These are phyloP conservation scores for Pristionchus fissidentatus DNA, from an alignment of 2,888 invertebrate genomes.

Conservation along the genomic window DNA sequence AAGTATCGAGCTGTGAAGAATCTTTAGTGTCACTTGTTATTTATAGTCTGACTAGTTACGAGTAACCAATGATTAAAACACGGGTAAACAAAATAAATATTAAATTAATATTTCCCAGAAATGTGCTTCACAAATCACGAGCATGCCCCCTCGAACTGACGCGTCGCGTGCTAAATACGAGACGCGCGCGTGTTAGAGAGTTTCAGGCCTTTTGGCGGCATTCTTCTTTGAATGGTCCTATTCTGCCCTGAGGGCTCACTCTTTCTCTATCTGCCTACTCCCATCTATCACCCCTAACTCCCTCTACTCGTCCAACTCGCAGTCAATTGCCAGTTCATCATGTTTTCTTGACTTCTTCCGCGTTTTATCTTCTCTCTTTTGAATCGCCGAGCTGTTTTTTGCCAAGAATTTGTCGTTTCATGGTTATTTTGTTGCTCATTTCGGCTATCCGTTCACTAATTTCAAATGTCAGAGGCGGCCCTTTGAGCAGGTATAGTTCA, in stretches of 20 bases:
- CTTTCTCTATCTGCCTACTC: background rate
- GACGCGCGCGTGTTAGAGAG: too few species aligned
- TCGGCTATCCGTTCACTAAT: background rate
- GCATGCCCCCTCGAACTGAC: background rate
- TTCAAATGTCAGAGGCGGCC: background rate
- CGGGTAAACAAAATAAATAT: background rate
- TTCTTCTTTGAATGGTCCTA: background rate
- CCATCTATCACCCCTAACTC: conserved; percentile 26
- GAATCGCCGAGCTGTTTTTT: background rate
- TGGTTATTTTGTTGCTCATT: conserved; percentile 10
- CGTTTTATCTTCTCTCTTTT: background rate
- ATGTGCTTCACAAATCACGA: background rate
- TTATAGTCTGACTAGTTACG: background rate
- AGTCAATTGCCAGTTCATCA: conserved; percentile 6
- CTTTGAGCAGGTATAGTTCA: conserved; percentile 10
- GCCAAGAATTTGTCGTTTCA: background rate
- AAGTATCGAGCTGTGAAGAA: background rate
- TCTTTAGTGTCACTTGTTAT: background rate
- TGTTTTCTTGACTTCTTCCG: background rate
- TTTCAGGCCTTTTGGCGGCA: conserved; percentile 21
- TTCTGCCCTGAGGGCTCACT: conserved; percentile 11
- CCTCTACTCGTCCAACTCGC: background rate
- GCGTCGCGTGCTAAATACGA: conserved; percentile 33
- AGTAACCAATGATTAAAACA: background rate
- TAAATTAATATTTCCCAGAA: background rate